Evolutionary conservation across 1,140 invertebrate species (phyloP).

Genomic region (Drosophila pachea): DNA sequence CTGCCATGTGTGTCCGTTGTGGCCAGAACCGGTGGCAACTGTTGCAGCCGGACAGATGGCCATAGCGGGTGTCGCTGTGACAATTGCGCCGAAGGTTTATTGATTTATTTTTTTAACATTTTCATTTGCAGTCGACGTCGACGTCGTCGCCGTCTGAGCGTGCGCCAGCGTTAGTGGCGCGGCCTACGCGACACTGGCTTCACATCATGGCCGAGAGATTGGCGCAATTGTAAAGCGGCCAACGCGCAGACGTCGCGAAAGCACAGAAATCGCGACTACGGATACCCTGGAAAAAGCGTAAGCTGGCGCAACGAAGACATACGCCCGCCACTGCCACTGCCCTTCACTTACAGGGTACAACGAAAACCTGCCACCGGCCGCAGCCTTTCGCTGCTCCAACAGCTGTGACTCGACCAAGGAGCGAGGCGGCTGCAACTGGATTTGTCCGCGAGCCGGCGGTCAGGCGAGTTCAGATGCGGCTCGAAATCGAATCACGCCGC

Average conservation of each 20-base stretch:
- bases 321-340: not conserved
- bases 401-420: constrained; percentile 34
- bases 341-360: not conserved
- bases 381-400: not conserved
- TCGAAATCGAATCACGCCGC: constrained; percentile 61
- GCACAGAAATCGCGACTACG: not conserved
- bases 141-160: constrained; percentile 4
- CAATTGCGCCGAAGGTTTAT: constrained; percentile 43
- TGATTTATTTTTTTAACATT: constrained; percentile 54
- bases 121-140: constrained; percentile 16
- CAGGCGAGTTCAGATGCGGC: constrained; percentile 59
- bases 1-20: constrained; percentile 14
- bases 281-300: not conserved
- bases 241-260: constrained; percentile 33
- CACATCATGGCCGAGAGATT: constrained; percentile 56
- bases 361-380: not conserved
- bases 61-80: constrained; percentile 62
- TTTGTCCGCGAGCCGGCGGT: constrained; percentile 30
- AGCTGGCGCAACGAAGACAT: no score
- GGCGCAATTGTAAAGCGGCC: constrained; percentile 42
- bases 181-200: constrained; percentile 52
- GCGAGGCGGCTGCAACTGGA: constrained; percentile 20
- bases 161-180: not conserved
- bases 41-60: constrained; percentile 27
- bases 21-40: constrained; percentile 11